phyloP scores from a whole-genome alignment of 2,797 vertebrate species.

The Falco peregrinus region DNA sequence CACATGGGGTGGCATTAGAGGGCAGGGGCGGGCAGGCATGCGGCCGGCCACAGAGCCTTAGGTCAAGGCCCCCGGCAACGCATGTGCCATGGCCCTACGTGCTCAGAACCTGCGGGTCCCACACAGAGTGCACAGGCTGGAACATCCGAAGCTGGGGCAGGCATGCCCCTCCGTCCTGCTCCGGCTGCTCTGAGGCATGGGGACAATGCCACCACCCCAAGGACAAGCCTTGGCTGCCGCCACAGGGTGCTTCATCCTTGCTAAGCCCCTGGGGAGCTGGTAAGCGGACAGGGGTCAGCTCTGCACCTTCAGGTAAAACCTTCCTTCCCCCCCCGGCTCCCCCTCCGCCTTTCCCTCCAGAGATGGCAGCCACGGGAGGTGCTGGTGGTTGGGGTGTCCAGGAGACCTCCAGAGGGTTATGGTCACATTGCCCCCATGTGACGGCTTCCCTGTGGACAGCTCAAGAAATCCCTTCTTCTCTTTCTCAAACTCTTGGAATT shows the following conservation, averaged over 20 bases:
- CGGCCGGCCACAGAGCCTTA: not conserved
- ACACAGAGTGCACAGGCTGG: rapidly evolving
- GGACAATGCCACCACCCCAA: not conserved
- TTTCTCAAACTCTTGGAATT: no score
- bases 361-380: not conserved
- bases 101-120: not conserved
- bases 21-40: not conserved
- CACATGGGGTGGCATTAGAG: not conserved
- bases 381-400: rapidly evolving
- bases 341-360: not conserved
- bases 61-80: not conserved
- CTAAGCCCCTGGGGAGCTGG: not conserved
- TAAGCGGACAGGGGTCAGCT: not conserved
- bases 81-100: rapidly evolving
- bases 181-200: rapidly evolving
- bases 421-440: rapidly evolving
- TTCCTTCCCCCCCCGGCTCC: rapidly evolving
- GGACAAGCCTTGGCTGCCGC: not conserved
- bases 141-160: not conserved
- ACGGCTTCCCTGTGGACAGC: rapidly evolving
- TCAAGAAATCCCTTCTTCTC: not conserved
- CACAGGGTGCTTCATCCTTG: not conserved
- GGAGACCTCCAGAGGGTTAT: not conserved
- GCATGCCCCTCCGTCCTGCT: rapidly evolving
- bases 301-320: not conserved